Evolutionary conservation across 1,140 invertebrate genomes (phyloP).

Genomic region (Thaumatotibia leucotreta): DNA sequence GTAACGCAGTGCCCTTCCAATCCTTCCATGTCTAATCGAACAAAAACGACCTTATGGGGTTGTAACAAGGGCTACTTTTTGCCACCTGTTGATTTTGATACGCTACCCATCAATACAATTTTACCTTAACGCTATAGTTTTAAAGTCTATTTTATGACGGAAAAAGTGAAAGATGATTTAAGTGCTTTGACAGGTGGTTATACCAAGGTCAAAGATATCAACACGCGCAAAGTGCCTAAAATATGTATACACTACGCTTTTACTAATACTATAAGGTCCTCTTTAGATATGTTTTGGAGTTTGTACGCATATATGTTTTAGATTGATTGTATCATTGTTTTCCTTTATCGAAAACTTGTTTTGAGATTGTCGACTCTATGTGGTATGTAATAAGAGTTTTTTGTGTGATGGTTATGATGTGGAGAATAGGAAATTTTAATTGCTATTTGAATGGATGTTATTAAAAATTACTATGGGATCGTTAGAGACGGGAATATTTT

Average conservation of each 20-base stretch:
- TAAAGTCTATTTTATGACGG: not conserved
- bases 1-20: not conserved
- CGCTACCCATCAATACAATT: not conserved
- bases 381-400: not conserved
- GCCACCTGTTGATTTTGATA: not conserved
- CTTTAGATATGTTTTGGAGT: too few species aligned
- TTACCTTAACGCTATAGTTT: not conserved
- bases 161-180: not conserved
- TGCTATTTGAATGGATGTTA: not conserved
- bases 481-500: not conserved
- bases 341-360: not conserved
- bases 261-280: too few species aligned
- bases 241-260: too few species aligned
- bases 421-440: not conserved
- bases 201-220: too few species aligned
- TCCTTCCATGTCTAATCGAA: not conserved
- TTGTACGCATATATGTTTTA: too few species aligned
- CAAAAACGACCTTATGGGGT: not conserved
- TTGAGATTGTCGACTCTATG: not conserved
- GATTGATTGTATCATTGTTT: not conserved
- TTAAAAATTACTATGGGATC: not conserved
- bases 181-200: slow-evolving; percentile 3
- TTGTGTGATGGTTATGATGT: not conserved
- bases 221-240: too few species aligned
- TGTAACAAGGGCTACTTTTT: not conserved